Evolutionary conservation across 2,797 vertebrate genomes (phyloP).

Genomic region (Carduelis carduelis): DNA sequence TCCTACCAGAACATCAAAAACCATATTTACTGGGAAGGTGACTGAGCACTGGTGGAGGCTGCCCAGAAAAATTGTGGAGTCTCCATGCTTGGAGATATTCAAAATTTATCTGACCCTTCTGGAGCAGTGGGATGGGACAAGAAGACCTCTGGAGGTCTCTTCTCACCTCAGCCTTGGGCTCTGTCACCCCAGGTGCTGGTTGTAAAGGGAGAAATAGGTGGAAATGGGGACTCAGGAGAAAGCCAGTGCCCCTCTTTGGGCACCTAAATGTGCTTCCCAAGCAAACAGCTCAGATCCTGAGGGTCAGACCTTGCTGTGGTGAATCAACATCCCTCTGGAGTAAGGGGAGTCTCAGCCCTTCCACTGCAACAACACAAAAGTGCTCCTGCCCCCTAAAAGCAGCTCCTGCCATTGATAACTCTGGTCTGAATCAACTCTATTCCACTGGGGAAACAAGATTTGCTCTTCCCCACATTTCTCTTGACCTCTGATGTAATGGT

Average conservation of each 20-base stretch:
- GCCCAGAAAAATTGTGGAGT: neutral
- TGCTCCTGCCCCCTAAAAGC: neutral
- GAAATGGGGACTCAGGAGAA: neutral
- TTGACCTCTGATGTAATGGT: neutral
- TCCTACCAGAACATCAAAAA: neutral
- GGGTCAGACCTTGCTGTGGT: neutral
- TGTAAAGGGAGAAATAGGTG: neutral
- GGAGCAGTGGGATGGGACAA: neutral
- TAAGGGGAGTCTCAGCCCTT: neutral
- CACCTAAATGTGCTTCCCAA: neutral
- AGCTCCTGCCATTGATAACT: neutral
- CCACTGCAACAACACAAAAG: neutral
- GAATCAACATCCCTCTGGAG: neutral
- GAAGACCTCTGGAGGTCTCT: neutral
- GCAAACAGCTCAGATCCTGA: neutral
- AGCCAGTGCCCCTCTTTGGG: neutral
- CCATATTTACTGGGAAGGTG: neutral
- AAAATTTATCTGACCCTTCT: neutral
- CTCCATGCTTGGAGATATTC: neutral
- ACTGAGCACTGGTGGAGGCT: rapidly evolving
- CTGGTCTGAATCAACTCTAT: neutral
- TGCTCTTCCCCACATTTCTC: neutral
- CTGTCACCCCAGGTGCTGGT: neutral
- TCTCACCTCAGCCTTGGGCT: neutral
- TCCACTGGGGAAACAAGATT: neutral